These are phyloP conservation scores for Neodontobutis hainanensis DNA, from an alignment of 2,113 vertebrate genomes.

Conservation along the genomic window DNA sequence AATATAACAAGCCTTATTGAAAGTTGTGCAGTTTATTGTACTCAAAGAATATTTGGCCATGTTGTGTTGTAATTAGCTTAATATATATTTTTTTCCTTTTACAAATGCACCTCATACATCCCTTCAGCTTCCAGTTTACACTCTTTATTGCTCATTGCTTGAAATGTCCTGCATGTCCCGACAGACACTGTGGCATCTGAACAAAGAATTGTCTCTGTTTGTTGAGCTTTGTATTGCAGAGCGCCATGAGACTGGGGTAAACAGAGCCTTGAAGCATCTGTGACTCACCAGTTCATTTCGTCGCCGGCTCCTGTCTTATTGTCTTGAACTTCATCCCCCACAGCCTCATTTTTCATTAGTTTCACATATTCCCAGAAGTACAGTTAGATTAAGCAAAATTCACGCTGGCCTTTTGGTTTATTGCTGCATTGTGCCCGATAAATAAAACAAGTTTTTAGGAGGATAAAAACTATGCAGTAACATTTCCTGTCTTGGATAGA, in stretches of 20 bases:
- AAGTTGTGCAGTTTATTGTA: no score
- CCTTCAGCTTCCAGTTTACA: no score
- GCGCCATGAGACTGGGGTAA: constrained; percentile 5
- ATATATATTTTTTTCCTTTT: no score
- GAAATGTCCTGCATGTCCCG: background rate
- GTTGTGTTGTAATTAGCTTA: no score
- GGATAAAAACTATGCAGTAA: background rate
- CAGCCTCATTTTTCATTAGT: constrained; percentile 22
- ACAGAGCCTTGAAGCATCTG: constrained; percentile 22
- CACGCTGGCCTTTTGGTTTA: constrained; percentile 7
- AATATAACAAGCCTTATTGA: no score
- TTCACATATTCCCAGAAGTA: background rate
- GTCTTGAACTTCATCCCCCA: constrained; percentile 17
- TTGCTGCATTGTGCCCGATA: no score
- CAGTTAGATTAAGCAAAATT: constrained; percentile 6
- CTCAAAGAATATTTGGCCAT: no score
- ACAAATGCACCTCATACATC: no score
- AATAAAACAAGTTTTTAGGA: background rate
- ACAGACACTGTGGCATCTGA: constrained; percentile 25
- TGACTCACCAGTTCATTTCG: constrained; percentile 14
- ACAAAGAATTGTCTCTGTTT: constrained; percentile 20
- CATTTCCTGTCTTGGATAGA: no score
- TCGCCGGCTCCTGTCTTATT: constrained; percentile 10
- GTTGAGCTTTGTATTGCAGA: constrained; percentile 19
- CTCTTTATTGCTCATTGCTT: constrained; percentile 22